Evolutionary conservation across 2,888 invertebrate genomes (phyloP), one percentile per base, ranked within the genome.

Genomic region (Dolichomitus sp.): DNA sequence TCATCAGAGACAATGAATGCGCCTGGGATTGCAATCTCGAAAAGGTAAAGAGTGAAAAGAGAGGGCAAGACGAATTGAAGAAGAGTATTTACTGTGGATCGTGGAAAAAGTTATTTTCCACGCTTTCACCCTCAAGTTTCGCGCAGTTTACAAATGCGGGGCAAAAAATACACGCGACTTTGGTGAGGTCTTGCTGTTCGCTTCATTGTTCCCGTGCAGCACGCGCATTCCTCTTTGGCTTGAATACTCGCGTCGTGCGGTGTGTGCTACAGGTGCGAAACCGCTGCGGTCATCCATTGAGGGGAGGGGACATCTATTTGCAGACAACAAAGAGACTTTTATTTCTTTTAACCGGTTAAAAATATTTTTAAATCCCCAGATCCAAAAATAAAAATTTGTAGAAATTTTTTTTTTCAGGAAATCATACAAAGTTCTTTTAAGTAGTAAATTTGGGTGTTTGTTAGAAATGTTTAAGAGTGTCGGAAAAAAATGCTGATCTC

Each of bases 81-180:
- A 45, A 33, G 12, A 27, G 14, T 65, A 45, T 65, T 65, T 27
- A n/a, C 5, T 45, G 33, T 42, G 7, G 61, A 50, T 52, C 19
- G 14, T 54, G 37, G 57, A 68, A 76, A 63, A 33, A 45, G 57
- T 73, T 42, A 59, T 78, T 81, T 81, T 79, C 69, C 75, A 79
- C 75, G 76, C 84, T 84, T 84, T 81, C 81, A 78, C 78, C 48
- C 23, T 42, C 68, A 12, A 57, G 7, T 48, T 48, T 45, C 45
- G 27, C 11, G n/a, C 37, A 45, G 11, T 27, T 23, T 59, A n/a
- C 57, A 19, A 6, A 50, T 12, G 30, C 17, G 17, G 30, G 42
- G 23, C 40, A 9, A n/a, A 50, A 42, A 66, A 14, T 17, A 68
- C 12, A 61, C 14, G 42, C 50, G 30, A 59, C 30, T 48, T 76